Evolutionary conservation across 2,113 vertebrate genomes (phyloP).

Genomic region (Lates calcarifer): DNA sequence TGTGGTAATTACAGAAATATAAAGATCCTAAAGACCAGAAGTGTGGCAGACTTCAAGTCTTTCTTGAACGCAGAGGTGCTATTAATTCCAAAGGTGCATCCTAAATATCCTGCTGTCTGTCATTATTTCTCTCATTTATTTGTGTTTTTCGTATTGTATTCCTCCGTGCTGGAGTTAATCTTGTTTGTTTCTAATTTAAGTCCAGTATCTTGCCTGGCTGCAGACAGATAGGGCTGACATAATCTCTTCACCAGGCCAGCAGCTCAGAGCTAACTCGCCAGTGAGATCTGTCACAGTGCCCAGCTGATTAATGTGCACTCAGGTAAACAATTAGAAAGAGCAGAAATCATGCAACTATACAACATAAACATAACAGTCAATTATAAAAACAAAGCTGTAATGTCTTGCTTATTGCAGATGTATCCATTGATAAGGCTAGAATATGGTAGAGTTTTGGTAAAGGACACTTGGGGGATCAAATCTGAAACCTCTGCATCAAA

Average conservation of each 20-base stretch:
- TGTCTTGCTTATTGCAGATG: neutral
- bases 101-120: neutral
- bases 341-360: too few species aligned
- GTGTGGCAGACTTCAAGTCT: constrained; percentile 1
- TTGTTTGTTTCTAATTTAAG: constrained; percentile 65
- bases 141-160: constrained; percentile 11
- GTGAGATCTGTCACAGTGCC: neutral
- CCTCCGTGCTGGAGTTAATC: constrained; percentile 17
- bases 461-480: constrained; percentile 37
- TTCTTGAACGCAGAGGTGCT: neutral
- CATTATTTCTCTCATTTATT: neutral
- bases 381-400: neutral
- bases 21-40: neutral
- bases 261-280: neutral
- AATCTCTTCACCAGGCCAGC: constrained; percentile 20
- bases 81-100: neutral
- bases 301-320: constrained; percentile 5
- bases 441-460: neutral
- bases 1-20: constrained; percentile 23
- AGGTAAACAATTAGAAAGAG: neutral
- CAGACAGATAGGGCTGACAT: constrained; percentile 25
- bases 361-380: neutral
- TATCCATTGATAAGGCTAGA: neutral
- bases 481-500: constrained; percentile 59
- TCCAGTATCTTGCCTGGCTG: constrained; percentile 54